Evolutionary conservation across 1,140 invertebrate species (phyloP), one percentile per base, ranked within the genome.

Genomic region (Mycetomoellerius zeteki): DNA sequence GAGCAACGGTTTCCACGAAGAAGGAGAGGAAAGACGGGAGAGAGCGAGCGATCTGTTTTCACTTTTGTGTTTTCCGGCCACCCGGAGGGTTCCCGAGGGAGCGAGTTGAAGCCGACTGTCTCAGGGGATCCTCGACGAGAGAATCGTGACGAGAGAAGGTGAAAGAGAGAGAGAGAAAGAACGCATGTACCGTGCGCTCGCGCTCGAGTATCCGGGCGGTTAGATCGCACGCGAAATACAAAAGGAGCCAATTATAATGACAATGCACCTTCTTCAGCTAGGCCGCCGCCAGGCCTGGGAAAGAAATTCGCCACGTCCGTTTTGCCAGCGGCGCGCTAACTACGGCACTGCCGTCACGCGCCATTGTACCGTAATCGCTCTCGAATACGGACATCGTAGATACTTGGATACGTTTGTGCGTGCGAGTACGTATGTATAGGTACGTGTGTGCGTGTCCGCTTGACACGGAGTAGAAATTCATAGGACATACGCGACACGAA

Each of bases 231-330:
- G 93, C 92, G 91, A 94, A 94, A 93, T 93, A 95, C 93, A 95
- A 94, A 94, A 93, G 92, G 69, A 92, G 91, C 93, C 94, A 95
- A 95, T 95, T 95, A 95, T 93, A 95, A 95, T 95, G 94, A 95
- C 94, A 95, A 95, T 95, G 93, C 92, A 85, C 86, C 82, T 92
- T 84, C 80, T 73, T 91, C 91, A 91, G 86, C 86, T 91, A 91
- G 89, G 85, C 58, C 30, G 91, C 56, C 69, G 37, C 85, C 91
- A 87, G 91, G 88, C 93, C 93, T 94, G 94, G 94, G 94, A 95
- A 94, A 94, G 94, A 94, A 94, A 94, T 94, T 93, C 91, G 90
- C 93, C 82, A 91, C 91, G 91, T 94, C 85, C 93, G 91, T 93
- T 94, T 90, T 91, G 86, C 85, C 78, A 62, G 54, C 62, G 73